Evolutionary conservation across 2,888 invertebrate genomes (phyloP).

Genomic region (Lithophane leautieri): DNA sequence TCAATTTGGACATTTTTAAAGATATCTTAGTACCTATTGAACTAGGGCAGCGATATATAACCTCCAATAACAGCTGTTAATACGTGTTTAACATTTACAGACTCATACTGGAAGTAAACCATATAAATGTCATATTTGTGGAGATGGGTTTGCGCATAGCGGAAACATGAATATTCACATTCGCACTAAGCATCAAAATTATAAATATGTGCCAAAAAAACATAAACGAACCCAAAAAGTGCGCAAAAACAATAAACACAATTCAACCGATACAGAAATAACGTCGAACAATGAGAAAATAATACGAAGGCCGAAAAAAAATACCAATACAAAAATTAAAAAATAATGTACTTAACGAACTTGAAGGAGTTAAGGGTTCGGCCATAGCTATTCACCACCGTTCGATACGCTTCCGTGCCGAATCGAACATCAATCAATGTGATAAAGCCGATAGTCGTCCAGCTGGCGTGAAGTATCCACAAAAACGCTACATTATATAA

Average conservation of each 20-base stretch:
- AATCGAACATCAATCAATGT: background rate
- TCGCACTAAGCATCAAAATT: slow-evolving; percentile 46
- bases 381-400: background rate
- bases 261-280: slow-evolving; percentile 13
- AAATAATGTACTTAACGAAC: background rate
- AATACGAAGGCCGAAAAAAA: background rate
- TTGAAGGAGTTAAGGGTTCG: background rate
- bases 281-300: background rate
- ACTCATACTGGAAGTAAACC: slow-evolving; percentile 50
- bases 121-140: slow-evolving; percentile 52
- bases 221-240: background rate
- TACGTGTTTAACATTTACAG: slow-evolving; percentile 17
- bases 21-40: too few relatives aligned
- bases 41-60: too few relatives aligned
- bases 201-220: slow-evolving; percentile 20
- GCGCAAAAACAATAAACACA: slow-evolving; percentile 8
- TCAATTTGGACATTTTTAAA: too few relatives aligned
- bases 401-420: background rate
- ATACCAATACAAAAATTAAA: background rate
- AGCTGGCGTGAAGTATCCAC: too few relatives aligned
- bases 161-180: slow-evolving; percentile 51
- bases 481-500: too few relatives aligned
- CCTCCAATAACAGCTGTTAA: background rate
- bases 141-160: slow-evolving; percentile 47
- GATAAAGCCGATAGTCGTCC: background rate